phyloP scores from a whole-genome alignment of 2,113 vertebrate species.

The Puffinus mauretanicus region DNA sequence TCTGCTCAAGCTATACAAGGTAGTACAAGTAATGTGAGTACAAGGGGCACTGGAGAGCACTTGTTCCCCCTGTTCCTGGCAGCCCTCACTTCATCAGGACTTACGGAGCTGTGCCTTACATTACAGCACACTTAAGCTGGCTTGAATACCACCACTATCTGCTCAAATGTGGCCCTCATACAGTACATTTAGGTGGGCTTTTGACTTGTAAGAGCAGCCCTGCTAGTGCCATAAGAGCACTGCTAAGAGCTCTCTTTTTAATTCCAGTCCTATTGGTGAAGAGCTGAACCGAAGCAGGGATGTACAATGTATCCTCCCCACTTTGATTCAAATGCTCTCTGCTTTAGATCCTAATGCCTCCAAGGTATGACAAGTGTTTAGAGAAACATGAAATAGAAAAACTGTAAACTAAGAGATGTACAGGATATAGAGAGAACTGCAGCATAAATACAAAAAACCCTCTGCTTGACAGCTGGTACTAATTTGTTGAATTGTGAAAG shows the following conservation, averaged over 20 bases:
- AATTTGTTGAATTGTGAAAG: conserved; percentile 43
- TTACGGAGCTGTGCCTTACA: neutral
- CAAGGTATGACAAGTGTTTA: neutral
- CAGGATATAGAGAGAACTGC: neutral
- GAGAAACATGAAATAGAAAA: conserved; percentile 30
- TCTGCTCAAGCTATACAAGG: neutral
- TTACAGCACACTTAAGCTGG: neutral
- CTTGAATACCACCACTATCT: neutral
- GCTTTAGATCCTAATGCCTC: neutral
- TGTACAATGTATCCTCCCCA: neutral
- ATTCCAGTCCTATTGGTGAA: neutral
- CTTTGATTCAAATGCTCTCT: neutral
- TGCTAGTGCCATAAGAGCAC: neutral
- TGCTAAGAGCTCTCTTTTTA: neutral
- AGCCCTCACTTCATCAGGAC: neutral
- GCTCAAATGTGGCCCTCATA: neutral
- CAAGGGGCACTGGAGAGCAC: neutral
- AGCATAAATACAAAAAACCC: neutral
- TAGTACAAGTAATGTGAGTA: neutral
- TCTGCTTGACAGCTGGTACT: neutral
- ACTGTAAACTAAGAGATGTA: neutral
- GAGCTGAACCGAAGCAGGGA: neutral
- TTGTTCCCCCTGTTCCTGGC: neutral
- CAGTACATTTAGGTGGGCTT: neutral
- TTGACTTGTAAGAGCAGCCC: neutral